Evolutionary conservation across 2,797 vertebrate genomes (phyloP).

Genomic region (Spinibarbus caldwelli): DNA sequence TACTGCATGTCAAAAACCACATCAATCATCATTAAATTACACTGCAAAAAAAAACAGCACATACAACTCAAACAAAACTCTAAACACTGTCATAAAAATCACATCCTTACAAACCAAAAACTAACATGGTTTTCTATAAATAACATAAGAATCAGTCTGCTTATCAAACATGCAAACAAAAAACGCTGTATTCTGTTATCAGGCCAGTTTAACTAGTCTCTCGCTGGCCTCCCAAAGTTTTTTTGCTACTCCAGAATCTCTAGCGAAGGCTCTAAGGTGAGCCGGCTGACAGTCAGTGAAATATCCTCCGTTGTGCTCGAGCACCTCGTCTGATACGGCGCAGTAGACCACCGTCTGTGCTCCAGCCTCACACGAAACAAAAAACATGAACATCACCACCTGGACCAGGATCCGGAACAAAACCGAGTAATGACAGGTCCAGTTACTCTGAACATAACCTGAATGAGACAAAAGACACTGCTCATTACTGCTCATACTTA

Average conservation of each 20-base stretch:
- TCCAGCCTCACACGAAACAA: constrained; percentile 76
- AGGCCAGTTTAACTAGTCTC: constrained; percentile 78
- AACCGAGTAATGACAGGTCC: constrained; percentile 80
- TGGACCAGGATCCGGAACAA: constrained; percentile 80
- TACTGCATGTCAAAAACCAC: background rate
- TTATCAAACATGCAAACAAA: background rate
- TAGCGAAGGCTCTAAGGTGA: constrained; percentile 75
- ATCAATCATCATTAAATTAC: background rate
- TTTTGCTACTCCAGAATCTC: constrained; percentile 80
- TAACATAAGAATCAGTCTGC: background rate
- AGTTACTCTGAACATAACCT: constrained; percentile 82
- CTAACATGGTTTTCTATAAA: background rate
- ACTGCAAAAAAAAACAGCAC: background rate
- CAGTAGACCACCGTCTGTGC: constrained; percentile 83
- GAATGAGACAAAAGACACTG: constrained; percentile 19
- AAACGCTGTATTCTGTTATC: constrained; percentile 38
- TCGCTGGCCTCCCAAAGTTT: constrained; percentile 87
- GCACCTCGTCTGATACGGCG: constrained; percentile 76
- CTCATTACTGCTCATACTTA: background rate
- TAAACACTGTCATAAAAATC: background rate
- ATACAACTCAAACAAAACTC: background rate
- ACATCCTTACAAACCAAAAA: background rate
- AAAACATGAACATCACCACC: constrained; percentile 84
- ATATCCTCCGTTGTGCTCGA: constrained; percentile 76
- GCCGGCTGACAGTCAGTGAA: constrained; percentile 77